These are phyloP conservation scores for Eubasilissa regina DNA, from an alignment of 1,140 invertebrate genomes.

Conservation along the genomic window DNA sequence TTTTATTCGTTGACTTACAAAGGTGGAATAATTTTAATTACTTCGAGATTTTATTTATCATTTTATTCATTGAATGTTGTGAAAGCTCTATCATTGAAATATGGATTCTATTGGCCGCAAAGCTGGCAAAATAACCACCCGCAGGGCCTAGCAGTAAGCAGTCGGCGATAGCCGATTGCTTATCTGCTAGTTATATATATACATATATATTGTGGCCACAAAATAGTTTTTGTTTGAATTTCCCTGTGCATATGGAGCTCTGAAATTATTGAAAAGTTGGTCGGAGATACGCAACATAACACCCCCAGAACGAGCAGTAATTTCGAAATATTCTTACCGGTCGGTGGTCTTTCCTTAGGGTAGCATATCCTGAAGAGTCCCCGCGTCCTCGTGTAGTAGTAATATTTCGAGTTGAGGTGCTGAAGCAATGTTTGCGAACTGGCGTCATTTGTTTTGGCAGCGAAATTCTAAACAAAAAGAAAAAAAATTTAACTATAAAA, in stretches of 20 bases:
- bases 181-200: too few relatives aligned
- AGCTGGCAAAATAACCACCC: too few relatives aligned
- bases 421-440: slow-evolving; percentile 83
- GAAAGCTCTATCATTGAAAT: too few relatives aligned
- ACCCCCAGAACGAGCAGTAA: too few relatives aligned
- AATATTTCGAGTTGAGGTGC: slow-evolving; percentile 86
- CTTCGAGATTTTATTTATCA: too few relatives aligned
- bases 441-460: slow-evolving; percentile 78
- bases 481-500: slow-evolving; percentile 26
- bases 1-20: too few relatives aligned
- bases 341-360: slow-evolving; percentile 88
- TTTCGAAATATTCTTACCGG: slow-evolving; percentile 74
- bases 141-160: too few relatives aligned
- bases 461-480: slow-evolving; percentile 77
- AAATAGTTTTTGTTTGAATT: background rate
- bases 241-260: background rate
- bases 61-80: too few relatives aligned
- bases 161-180: too few relatives aligned
- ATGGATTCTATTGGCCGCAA: too few relatives aligned
- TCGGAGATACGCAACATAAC: background rate
- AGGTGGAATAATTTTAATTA: too few relatives aligned
- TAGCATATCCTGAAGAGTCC: slow-evolving; percentile 94
- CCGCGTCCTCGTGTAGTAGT: slow-evolving; percentile 88
- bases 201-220: too few relatives aligned
- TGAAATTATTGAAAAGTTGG: background rate